A percentile compares a stretch with the other conserved stretches of the same genome.
Conservation (phyloP, 2,797 vertebrate species). For the Crax fasciolata region DNA sequence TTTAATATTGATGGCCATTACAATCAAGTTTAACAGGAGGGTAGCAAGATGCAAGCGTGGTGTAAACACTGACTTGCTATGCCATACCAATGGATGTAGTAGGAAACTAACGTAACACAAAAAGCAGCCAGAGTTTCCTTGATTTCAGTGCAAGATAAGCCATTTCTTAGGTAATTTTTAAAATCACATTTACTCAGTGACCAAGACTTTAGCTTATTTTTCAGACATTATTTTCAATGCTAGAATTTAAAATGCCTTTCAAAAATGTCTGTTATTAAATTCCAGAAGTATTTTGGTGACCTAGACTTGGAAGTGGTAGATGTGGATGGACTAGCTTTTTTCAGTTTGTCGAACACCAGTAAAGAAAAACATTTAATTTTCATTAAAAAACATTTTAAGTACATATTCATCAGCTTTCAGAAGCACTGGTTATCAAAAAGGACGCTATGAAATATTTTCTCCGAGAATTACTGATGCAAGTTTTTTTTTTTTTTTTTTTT, state of each 20-base stretch:
- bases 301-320: background rate
- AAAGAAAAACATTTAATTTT: background rate
- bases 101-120: background rate
- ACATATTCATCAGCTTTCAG: background rate
- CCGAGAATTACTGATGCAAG: background rate
- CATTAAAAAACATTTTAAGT: background rate
- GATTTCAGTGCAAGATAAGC: background rate
- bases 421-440: background rate
- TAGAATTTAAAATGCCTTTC: background rate
- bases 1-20: background rate
- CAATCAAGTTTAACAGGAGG: background rate
- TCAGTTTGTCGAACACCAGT: background rate
- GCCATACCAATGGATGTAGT: background rate
- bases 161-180: background rate
- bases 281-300: background rate
- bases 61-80: background rate
- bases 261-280: background rate
- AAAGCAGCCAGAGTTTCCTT: background rate
- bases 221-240: background rate
- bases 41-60: background rate
- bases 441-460: background rate
- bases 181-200: background rate
- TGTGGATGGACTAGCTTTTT: background rate
- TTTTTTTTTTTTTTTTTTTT: background rate
- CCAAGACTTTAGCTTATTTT: background rate